A percentile compares a stretch with the other conserved stretches of the same genome.
These are phyloP conservation scores for Disparrhopalites patrizii DNA, from an alignment of 2,888 invertebrate genomes.

Conservation along the genomic window DNA sequence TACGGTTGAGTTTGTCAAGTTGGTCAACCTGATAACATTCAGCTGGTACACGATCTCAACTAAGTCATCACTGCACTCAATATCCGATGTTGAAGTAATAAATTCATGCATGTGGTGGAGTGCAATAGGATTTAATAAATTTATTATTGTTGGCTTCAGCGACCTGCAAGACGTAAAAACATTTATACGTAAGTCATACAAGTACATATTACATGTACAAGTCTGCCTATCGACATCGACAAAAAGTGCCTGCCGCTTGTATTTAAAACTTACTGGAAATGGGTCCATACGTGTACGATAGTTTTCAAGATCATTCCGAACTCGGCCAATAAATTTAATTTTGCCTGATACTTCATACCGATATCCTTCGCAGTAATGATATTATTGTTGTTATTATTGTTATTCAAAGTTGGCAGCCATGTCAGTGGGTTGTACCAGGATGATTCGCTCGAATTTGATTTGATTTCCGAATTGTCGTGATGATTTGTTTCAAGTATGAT, in stretches of 20 bases:
- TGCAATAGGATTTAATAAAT: constrained; percentile 36
- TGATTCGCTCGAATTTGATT: constrained; percentile 16
- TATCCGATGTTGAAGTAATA: constrained; percentile 17
- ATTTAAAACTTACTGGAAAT: constrained; percentile 18
- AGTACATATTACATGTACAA: not conserved
- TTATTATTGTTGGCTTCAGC: constrained; percentile 25
- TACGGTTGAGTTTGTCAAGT: constrained; percentile 25
- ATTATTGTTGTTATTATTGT: constrained; percentile 16
- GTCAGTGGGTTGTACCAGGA: constrained; percentile 21
- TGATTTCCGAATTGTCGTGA: constrained; percentile 16
- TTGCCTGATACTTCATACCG: constrained; percentile 20
- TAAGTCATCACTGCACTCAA: constrained; percentile 24
- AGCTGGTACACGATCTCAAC: constrained; percentile 29
- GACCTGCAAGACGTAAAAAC: constrained; percentile 3
- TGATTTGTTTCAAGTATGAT: constrained; percentile 18
- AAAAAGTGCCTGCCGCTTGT: not conserved
- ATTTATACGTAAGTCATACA: not conserved
- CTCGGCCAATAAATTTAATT: constrained; percentile 19
- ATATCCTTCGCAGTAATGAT: not conserved
- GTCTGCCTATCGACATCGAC: not conserved
- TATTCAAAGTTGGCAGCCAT: constrained; percentile 17
- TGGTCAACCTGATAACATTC: constrained; percentile 29
- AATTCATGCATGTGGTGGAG: constrained; percentile 29
- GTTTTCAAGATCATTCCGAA: constrained; percentile 24
- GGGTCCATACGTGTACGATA: constrained; percentile 21